These are phyloP conservation scores for Podarcis cretensis DNA, from an alignment of 2,113 vertebrate genomes.

Conservation along the genomic window DNA sequence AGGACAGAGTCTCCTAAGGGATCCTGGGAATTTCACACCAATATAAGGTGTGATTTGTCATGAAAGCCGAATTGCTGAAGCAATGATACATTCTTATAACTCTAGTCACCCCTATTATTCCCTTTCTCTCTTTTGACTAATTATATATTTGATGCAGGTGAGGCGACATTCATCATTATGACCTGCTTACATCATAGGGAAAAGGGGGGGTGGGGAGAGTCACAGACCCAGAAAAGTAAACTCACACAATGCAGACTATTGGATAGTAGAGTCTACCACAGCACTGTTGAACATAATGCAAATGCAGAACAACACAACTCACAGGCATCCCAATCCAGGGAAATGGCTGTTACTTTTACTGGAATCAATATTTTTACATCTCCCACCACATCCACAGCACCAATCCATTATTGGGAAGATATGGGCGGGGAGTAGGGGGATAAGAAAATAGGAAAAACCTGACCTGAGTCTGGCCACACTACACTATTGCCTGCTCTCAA, in stretches of 20 bases:
- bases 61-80: not conserved
- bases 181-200: not conserved
- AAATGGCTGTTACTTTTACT: not conserved
- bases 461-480: too few species aligned
- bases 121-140: not conserved
- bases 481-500: not conserved
- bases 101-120: not conserved
- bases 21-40: not conserved
- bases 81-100: not conserved
- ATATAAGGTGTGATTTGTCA: not conserved
- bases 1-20: not conserved
- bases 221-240: conserved; percentile 22
- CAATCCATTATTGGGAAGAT: not conserved
- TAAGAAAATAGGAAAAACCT: not conserved
- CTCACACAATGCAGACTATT: fast-evolving
- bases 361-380: not conserved
- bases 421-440: too few species aligned
- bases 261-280: conserved; percentile 16
- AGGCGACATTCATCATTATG: fast-evolving
- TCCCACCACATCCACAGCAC: not conserved
- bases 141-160: not conserved
- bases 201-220: not conserved
- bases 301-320: not conserved
- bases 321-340: not conserved
- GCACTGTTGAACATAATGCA: not conserved